Percentiles rank a stretch among this genome's conserved stretches.
Conservation (phyloP, 2,888 invertebrate genomes). For the Melolontha melolontha region DNA sequence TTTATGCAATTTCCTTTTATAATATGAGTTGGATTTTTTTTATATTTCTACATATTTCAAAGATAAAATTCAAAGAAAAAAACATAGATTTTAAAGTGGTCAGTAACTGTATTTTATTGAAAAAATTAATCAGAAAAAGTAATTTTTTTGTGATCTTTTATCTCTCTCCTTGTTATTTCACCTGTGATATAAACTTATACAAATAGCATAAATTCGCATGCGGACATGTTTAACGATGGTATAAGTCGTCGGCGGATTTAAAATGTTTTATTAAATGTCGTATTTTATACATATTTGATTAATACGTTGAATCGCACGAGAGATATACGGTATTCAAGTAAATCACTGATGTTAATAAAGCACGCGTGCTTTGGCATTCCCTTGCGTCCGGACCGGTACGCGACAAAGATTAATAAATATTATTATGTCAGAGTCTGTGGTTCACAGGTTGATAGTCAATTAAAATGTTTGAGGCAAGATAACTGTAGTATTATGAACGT, state of each 20-base stretch:
- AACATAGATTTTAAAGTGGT: too few species aligned
- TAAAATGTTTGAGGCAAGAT: slow-evolving; percentile 43
- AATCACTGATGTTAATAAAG: slow-evolving; percentile 43
- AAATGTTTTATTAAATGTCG: slow-evolving; percentile 20
- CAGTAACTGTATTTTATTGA: too few species aligned
- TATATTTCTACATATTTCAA: too few species aligned
- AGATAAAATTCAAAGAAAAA: too few species aligned
- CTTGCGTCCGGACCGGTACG: slow-evolving; percentile 41
- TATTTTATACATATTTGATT: slow-evolving; percentile 38
- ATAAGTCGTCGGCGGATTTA: not conserved
- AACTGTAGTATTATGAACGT: slow-evolving; percentile 26
- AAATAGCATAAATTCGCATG: too few species aligned
- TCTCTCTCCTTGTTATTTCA: too few species aligned
- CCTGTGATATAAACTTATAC: too few species aligned
- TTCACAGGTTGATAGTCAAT: slow-evolving; percentile 53
- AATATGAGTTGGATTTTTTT: too few species aligned
- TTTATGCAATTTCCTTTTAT: too few species aligned
- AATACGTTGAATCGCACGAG: slow-evolving; percentile 43
- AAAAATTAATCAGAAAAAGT: too few species aligned
- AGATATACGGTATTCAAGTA: slow-evolving; percentile 46
- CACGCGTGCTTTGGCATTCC: slow-evolving; percentile 45
- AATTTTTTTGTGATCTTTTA: too few species aligned
- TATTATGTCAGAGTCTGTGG: slow-evolving; percentile 54
- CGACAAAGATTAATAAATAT: slow-evolving; percentile 53
- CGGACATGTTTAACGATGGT: too few species aligned